Evolutionary conservation across 2,113 vertebrate species (phyloP).

Genomic region (Syngnathus typhle): DNA sequence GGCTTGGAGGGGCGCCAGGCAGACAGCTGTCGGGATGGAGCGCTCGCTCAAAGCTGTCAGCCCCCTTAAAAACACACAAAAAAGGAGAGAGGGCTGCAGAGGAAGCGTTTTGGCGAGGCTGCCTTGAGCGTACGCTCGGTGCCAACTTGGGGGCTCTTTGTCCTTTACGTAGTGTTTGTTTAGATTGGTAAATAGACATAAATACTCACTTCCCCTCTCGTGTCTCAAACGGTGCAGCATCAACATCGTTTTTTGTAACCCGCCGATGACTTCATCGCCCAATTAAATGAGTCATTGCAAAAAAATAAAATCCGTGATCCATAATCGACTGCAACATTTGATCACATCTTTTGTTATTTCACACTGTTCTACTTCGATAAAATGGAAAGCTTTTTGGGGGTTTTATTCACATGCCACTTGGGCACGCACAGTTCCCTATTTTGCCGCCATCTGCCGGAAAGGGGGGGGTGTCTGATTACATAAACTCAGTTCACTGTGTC

Average conservation of each 20-base stretch:
- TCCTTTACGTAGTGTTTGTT: slow-evolving; percentile 65
- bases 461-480: slow-evolving; percentile 61
- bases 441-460: slow-evolving; percentile 74
- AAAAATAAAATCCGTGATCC: too few species aligned
- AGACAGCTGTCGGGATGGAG: slow-evolving; percentile 97
- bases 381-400: not conserved
- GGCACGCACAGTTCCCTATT: slow-evolving; percentile 55
- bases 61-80: slow-evolving; percentile 57
- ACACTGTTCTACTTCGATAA: not conserved
- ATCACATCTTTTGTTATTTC: not conserved
- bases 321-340: not conserved
- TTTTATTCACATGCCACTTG: slow-evolving; percentile 37
- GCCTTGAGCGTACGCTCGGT: slow-evolving; percentile 38
- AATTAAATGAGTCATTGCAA: too few species aligned
- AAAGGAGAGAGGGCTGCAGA: slow-evolving; percentile 64
- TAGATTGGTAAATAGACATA: slow-evolving; percentile 18
- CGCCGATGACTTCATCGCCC: not conserved
- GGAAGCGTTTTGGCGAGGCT: slow-evolving; percentile 65
- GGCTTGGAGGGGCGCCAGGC: slow-evolving; percentile 87
- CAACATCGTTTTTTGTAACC: not conserved
- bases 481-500: slow-evolving; percentile 62
- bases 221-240: not conserved
- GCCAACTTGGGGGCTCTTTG: slow-evolving; percentile 61
- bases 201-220: not conserved
- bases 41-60: slow-evolving; percentile 89